phyloP scores from a whole-genome alignment of 2,888 invertebrate species.

The Parnassius glacialis region DNA sequence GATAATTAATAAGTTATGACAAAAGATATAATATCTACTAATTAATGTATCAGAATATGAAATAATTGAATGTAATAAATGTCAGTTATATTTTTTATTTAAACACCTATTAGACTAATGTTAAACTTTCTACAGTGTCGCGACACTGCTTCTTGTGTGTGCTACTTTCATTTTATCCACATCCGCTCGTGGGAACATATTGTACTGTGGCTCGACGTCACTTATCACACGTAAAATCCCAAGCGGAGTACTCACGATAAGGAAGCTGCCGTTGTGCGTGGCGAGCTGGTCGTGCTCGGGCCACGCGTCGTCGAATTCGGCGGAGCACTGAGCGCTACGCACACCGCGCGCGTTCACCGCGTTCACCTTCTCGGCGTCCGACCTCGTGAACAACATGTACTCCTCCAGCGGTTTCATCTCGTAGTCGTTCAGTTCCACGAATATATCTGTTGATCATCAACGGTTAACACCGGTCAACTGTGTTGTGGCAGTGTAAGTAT shows the following conservation, averaged over 20 bases:
- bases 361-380: slow-evolving; percentile 90
- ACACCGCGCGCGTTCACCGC: slow-evolving; percentile 94
- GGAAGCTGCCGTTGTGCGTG: slow-evolving; percentile 70
- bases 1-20: too few species aligned
- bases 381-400: slow-evolving; percentile 94
- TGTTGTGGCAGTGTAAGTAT: too few species aligned
- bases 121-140: not conserved
- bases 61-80: too few species aligned
- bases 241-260: slow-evolving; percentile 50
- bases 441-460: slow-evolving; percentile 83
- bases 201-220: not conserved
- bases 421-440: slow-evolving; percentile 90
- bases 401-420: slow-evolving; percentile 94
- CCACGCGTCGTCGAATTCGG: slow-evolving; percentile 84
- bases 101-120: too few species aligned
- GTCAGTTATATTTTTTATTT: too few species aligned
- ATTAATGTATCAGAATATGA: too few species aligned
- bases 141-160: too few species aligned
- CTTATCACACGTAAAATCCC: not conserved
- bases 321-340: slow-evolving; percentile 91
- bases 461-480: too few species aligned
- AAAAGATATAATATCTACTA: too few species aligned
- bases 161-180: not conserved
- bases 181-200: not conserved
- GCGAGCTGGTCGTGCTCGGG: slow-evolving; percentile 67